Evolutionary conservation across 30 jellyfish, hydroid and myxozoan species (phyloP), one percentile per base, ranked within the genome.

Genomic region (Turritopsis dohrnii): DNA sequence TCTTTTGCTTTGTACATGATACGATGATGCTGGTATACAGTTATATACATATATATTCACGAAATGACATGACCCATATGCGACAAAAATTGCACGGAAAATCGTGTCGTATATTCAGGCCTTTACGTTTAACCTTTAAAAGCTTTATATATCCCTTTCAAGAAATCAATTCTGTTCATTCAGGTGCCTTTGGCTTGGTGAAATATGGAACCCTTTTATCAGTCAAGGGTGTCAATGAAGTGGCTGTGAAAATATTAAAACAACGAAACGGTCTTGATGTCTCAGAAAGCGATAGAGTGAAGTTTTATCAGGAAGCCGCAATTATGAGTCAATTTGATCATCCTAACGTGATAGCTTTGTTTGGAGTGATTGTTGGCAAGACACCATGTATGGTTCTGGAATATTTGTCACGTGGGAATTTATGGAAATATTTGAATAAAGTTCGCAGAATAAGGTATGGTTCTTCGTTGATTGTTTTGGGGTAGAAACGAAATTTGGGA

Each of bases 311-410:
- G 83, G 98, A 93, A 82, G 98, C 98, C 25, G 98, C 96, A 20
- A 93, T 93, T 20, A 93, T 93, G 98, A 93, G 96, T 41, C 98
- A 93, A 66, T 93, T 93, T 82, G 96, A 90, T 23, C 96, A 93
- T 60, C 88, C 87, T 83, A 93, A 93, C 65, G 98, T 93, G 26
- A 85, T 93, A 8, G 72, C 79, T 76, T 79, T 93, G 93, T 93
- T 71, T 85, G 98, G 98, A 1, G 96, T 93, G 24, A 88, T 93
- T 30, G 87, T 80, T 27, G 87, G 87, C 52, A 80, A 80, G 20
- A 52, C 82, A 91, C 98, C 98, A 22, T 83, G 88, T 92, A 93
- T 93, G 53, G 96, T 93, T 29, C 71, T 93, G 82, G 98, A 93
- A 81, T 88, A 88, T 85, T 85, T 93, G 93, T 79, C 89, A 60